Percentiles rank a stretch among this genome's conserved stretches.
Conservation (phyloP, 2,797 vertebrate genomes). For the Amazona ochrocephala region DNA sequence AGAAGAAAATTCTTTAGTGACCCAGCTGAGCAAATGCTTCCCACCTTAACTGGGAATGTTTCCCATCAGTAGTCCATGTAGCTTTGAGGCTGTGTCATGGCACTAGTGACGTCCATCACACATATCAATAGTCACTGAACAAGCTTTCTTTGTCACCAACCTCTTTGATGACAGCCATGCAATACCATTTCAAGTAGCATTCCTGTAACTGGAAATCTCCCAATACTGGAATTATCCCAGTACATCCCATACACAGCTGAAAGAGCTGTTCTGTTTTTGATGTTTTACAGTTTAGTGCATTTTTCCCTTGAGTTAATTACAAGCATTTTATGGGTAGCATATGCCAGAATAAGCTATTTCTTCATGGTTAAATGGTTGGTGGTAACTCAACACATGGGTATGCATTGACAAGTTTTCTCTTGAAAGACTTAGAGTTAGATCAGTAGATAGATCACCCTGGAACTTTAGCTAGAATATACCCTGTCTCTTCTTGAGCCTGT, state of each 20-base stretch:
- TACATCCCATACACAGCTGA: not conserved
- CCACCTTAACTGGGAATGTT: not conserved
- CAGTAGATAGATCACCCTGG: not conserved
- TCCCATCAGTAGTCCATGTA: fast-evolving
- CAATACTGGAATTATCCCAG: not conserved
- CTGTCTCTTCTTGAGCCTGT: not conserved
- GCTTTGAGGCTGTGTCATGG: not conserved
- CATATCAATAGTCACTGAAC: not conserved
- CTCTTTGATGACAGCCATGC: not conserved
- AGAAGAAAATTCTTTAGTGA: not conserved
- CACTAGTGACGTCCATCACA: not conserved
- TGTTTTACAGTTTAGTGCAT: not conserved
- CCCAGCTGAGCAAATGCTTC: not conserved
- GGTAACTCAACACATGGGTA: conserved; percentile 22
- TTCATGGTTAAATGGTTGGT: conserved; percentile 1
- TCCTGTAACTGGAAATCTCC: not conserved
- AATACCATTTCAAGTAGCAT: not conserved
- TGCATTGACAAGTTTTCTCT: conserved; percentile 57
- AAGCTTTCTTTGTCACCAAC: not conserved
- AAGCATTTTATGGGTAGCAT: not conserved
- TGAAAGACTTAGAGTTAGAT: conserved; percentile 50
- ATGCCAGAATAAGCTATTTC: conserved; percentile 41
- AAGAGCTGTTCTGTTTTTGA: not conserved
- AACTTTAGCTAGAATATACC: not conserved
- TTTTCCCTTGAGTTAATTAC: conserved; percentile 37